A percentile compares a stretch with the other conserved stretches of the same genome.
These are phyloP conservation scores for Etheostoma nigrum DNA, from an alignment of 2,797 vertebrate species.

Conservation along the genomic window DNA sequence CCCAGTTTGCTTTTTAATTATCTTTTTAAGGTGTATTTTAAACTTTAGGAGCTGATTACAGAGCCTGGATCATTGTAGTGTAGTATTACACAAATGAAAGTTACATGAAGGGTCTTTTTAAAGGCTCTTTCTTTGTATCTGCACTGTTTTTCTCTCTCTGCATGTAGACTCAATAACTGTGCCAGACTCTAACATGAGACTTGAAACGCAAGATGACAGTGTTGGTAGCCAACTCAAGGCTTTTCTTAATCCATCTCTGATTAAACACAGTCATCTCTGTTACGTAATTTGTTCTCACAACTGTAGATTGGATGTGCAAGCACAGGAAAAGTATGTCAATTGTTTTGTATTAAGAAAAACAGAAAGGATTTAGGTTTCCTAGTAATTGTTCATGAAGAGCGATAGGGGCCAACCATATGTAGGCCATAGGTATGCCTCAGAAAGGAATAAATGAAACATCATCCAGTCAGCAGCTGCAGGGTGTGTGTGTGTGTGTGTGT, in stretches of 20 bases:
- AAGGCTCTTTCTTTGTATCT: background rate
- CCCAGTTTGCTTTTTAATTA: background rate
- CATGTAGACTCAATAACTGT: background rate
- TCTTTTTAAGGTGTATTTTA: background rate
- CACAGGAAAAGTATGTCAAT: background rate
- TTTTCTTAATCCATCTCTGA: conserved; percentile 70
- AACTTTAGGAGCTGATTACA: background rate
- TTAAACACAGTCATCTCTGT: conserved; percentile 55
- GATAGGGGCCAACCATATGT: background rate
- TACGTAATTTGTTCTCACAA: conserved; percentile 46
- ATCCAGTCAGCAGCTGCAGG: background rate
- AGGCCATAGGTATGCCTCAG: background rate
- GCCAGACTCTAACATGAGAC: background rate
- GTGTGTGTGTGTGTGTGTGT: too few relatives aligned
- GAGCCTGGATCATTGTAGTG: background rate
- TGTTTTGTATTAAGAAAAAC: conserved; percentile 4
- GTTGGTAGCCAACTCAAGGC: conserved; percentile 14
- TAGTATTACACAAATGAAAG: background rate
- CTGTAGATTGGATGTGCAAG: conserved; percentile 35
- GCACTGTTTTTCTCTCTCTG: background rate
- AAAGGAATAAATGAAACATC: conserved; percentile 12
- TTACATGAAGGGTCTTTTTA: background rate
- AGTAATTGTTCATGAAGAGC: background rate
- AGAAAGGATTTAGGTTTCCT: background rate
- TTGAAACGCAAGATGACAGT: conserved; percentile 1